These are phyloP conservation scores for Tretioscincus oriximinensis DNA, from an alignment of 2,113 vertebrate species.

Conservation along the genomic window DNA sequence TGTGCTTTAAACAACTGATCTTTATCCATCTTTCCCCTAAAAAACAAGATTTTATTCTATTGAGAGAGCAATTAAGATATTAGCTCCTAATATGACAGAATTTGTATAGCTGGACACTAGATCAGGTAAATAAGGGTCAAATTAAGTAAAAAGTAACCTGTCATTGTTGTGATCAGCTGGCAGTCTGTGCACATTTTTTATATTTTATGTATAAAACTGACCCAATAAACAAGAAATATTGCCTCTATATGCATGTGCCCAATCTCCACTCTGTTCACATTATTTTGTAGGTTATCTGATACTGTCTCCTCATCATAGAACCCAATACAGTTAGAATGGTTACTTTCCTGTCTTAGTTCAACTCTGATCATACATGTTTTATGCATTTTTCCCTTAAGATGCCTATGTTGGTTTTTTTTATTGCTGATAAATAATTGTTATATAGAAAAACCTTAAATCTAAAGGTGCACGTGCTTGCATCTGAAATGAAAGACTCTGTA, in stretches of 20 bases:
- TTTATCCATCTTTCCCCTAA: not conserved
- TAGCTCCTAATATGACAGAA: not conserved
- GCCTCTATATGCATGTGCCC: not conserved
- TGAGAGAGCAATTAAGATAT: not conserved
- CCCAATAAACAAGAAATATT: not conserved
- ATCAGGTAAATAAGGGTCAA: not conserved
- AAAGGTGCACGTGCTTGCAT: slow-evolving; percentile 36
- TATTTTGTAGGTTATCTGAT: not conserved
- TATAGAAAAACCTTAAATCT: slow-evolving; percentile 43
- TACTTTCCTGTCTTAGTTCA: slow-evolving; percentile 15
- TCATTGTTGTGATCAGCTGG: not conserved
- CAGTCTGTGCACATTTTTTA: not conserved
- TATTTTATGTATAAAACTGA: slow-evolving; percentile 2
- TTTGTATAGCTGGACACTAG: not conserved
- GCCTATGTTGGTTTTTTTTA: slow-evolving; percentile 49
- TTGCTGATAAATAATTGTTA: slow-evolving; percentile 62
- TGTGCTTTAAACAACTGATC: slow-evolving; percentile 26
- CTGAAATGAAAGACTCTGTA: slow-evolving; percentile 46
- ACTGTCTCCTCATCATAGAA: not conserved
- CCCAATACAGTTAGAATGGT: not conserved
- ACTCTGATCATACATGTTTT: not conserved
- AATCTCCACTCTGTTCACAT: not conserved
- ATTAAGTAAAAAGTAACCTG: not conserved
- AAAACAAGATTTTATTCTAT: not conserved
- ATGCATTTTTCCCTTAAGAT: slow-evolving; percentile 20